Evolutionary conservation across 2,888 invertebrate species (phyloP).

Genomic region (Argyresthia goedartella): DNA sequence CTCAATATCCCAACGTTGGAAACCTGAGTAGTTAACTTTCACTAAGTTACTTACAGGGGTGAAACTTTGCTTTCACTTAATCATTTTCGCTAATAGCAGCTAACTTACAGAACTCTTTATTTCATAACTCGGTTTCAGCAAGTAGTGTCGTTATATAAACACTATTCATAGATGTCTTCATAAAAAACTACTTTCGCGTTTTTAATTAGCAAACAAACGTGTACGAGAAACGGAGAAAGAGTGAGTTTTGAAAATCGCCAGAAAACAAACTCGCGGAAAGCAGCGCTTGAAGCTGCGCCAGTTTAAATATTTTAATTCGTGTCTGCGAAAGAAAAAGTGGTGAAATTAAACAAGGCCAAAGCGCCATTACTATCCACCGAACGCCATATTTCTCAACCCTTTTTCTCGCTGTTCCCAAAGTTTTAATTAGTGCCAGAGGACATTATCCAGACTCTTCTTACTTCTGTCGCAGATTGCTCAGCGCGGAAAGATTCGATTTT

Average conservation of each 20-base stretch:
- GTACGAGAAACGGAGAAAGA: not conserved
- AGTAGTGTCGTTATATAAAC: no score
- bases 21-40: no score
- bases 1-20: no score
- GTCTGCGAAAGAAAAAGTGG: constrained; percentile 40
- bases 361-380: constrained; percentile 54
- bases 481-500: constrained; percentile 42
- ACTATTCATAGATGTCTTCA: no score
- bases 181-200: not conserved
- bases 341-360: constrained; percentile 48
- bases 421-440: constrained; percentile 70
- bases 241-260: no score
- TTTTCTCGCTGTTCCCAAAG: constrained; percentile 54
- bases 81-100: no score
- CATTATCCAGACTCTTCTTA: constrained; percentile 55
- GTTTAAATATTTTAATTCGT: constrained; percentile 38
- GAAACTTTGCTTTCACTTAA: no score
- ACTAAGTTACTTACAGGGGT: no score
- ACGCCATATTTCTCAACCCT: constrained; percentile 63
- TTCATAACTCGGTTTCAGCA: no score
- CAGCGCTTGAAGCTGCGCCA: constrained; percentile 5
- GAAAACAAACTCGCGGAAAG: no score
- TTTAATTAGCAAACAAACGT: constrained; percentile 4
- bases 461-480: constrained; percentile 35
- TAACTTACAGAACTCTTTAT: no score